Evolutionary conservation across 2,888 invertebrate genomes (phyloP).

Genomic region (Dryococelus australis): DNA sequence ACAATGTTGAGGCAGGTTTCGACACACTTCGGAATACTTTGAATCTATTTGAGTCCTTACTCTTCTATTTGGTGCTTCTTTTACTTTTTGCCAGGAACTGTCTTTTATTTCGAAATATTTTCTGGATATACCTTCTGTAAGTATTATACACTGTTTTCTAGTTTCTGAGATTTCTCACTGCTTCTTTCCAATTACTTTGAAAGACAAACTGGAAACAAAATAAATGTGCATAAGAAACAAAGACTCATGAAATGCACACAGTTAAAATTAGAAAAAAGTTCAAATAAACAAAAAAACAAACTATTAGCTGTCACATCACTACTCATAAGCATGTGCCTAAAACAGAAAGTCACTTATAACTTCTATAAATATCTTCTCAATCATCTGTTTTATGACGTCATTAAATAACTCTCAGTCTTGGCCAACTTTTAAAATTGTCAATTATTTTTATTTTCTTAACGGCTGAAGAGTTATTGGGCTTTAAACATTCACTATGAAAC

Average conservation of each 20-base stretch:
- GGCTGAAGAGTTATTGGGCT: not conserved
- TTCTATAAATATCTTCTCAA: not conserved
- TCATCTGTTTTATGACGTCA: not conserved
- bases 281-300: no score
- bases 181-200: conserved; percentile 16
- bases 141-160: conserved; percentile 2
- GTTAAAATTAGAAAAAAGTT: no score
- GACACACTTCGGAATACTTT: conserved; percentile 20
- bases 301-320: not conserved
- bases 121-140: not conserved
- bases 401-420: not conserved
- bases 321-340: not conserved
- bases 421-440: not conserved
- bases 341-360: conserved; percentile 3
- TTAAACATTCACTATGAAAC: conserved; percentile 5
- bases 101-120: not conserved
- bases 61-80: conserved; percentile 24
- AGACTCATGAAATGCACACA: not conserved
- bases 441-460: not conserved
- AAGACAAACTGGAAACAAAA: not conserved
- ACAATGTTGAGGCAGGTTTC: not conserved
- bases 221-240: not conserved
- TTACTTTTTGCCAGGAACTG: conserved; percentile 23
- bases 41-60: conserved; percentile 17
- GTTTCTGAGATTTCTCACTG: not conserved